Evolutionary conservation across 2,888 invertebrate genomes (phyloP).

Genomic region (Camponotus fellah): DNA sequence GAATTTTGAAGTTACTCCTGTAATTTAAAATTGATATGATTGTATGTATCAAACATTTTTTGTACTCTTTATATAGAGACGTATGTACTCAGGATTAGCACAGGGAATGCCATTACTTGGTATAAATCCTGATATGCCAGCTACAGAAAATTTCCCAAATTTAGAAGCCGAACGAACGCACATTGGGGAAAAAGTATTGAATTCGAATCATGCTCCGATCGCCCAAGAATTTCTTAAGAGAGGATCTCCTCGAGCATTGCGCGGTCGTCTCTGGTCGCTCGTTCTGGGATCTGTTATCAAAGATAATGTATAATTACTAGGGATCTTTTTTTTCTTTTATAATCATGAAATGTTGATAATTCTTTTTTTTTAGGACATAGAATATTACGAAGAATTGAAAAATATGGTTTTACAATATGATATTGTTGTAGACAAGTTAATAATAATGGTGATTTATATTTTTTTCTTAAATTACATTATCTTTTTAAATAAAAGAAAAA

Average conservation of each 20-base stretch:
- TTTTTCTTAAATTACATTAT: neutral
- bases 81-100: slow-evolving; percentile 91
- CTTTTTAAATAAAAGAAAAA: neutral
- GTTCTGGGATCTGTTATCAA: slow-evolving; percentile 94
- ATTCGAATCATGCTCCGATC: slow-evolving; percentile 93
- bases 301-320: slow-evolving; percentile 87
- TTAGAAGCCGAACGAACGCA: slow-evolving; percentile 91
- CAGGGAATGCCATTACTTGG: slow-evolving; percentile 93
- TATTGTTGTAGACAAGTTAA: slow-evolving; percentile 96
- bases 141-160: slow-evolving; percentile 87
- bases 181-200: slow-evolving; percentile 93
- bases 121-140: slow-evolving; percentile 89
- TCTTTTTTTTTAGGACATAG: slow-evolving; percentile 87
- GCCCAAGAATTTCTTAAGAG: slow-evolving; percentile 96
- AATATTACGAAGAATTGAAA: slow-evolving; percentile 93
- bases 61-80: slow-evolving; percentile 87
- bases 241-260: slow-evolving; percentile 93
- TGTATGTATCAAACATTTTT: neutral
- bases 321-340: neutral
- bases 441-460: slow-evolving; percentile 91
- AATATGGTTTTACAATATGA: slow-evolving; percentile 94
- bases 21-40: slow-evolving; percentile 16
- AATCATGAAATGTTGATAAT: slow-evolving; percentile 34
- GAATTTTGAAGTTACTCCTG: neutral
- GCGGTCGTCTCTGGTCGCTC: slow-evolving; percentile 95